Base-by-base conservation (phyloP, 1,140 invertebrate species). In the Lineus longissimus region DNA sequence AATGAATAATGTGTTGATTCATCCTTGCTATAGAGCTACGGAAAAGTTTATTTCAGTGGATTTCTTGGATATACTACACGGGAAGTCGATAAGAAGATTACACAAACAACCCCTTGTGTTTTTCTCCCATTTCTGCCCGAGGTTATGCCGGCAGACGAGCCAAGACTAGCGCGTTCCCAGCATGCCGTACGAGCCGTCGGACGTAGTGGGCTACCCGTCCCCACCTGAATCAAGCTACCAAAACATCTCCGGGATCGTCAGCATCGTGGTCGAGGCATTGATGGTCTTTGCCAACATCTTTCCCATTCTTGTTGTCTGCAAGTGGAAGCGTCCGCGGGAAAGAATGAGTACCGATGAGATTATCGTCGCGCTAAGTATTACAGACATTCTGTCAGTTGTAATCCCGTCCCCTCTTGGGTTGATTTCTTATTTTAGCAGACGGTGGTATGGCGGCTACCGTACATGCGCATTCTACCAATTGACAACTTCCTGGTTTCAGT, bases 391-490 rank as follows among this genome's bases (percentile, higher is more conserved):
- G 17, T 75, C 73, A n/a, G 73, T 73, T 2, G 17, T 75, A 11
- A 62, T 75, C 11, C 73, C 73, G 1, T 63, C 69, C 0, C 73
- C 73, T 1, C 59, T 73, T 0, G 71, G 70, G 0, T 61, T 73
- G 41, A 66, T 70, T 1, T 72, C 73, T 0, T 73, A 67, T 22
- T 73, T 75, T 62, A 62, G 64, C 29, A 59, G 63, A 2, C 62
- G 62, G 30, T 75, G 73, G 73, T 73, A 75, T 55, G 72, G 73
- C 31, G 73, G 72, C 1, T 58, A 63, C 2, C 56, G 62, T 2
- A 72, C 73, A 7, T 75, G 73, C 61, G 62, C 64, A 27, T 68
- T 72, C 41, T 73, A 69, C 36, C 73, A 75, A 59, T 31, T 75
- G 40, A 73, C 73, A 19, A 66, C 67, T 13, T 62, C 61, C 4